phyloP scores from a whole-genome alignment of 2,797 vertebrate species.

The Clarias platycephalus region DNA sequence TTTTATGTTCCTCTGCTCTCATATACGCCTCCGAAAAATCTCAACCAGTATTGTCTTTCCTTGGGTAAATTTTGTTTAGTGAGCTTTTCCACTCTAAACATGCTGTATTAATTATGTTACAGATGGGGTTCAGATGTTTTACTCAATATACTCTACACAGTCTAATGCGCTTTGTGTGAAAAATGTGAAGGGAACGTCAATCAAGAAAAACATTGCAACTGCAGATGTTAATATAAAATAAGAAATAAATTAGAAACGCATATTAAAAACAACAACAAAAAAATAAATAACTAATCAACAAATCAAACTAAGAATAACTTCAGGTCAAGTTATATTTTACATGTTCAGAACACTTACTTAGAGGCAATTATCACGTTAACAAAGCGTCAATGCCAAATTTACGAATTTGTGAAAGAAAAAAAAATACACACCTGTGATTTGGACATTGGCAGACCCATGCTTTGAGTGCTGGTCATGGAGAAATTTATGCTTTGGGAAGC shows the following conservation, averaged over 20 bases:
- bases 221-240: not conserved
- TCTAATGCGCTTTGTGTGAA: not conserved
- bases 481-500: constrained; percentile 94
- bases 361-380: not conserved
- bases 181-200: constrained; percentile 1
- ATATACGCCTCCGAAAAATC: constrained; percentile 41
- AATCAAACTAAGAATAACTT: not conserved
- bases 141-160: not conserved
- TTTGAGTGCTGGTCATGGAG: constrained; percentile 84
- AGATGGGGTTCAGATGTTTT: constrained; percentile 28
- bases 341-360: not conserved
- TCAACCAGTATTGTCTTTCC: constrained; percentile 35
- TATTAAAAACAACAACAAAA: not conserved
- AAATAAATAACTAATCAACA: not conserved
- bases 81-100: constrained; percentile 8
- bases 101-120: constrained; percentile 29
- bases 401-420: not conserved
- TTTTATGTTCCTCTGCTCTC: constrained; percentile 51
- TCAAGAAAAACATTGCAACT: not conserved
- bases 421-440: constrained; percentile 83
- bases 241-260: not conserved
- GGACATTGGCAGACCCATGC: constrained; percentile 83
- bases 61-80: constrained; percentile 37
- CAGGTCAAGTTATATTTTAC: not conserved
- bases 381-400: not conserved